Conservation (phyloP, 2,888 invertebrate species). For the Drosophila neotestacea region DNA sequence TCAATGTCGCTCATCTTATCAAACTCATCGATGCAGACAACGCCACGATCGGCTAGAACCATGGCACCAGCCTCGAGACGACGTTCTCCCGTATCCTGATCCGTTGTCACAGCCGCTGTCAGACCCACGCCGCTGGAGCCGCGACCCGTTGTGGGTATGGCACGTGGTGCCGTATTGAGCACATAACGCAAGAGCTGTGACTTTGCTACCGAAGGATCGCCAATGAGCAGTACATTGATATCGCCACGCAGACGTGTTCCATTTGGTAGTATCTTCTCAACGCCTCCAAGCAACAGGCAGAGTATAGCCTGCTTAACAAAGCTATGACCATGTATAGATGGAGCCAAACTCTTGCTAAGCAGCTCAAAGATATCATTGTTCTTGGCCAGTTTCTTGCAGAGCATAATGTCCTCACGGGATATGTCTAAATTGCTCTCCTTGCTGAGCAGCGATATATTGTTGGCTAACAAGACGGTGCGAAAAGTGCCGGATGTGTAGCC, state of each 20-base stretch:
- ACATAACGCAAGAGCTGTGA: conserved; percentile 98
- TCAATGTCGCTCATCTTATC: conserved; percentile 99
- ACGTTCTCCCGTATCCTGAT: conserved; percentile 95
- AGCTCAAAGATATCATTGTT: conserved; percentile 94
- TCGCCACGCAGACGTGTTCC: conserved; percentile 95
- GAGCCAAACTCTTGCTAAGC: conserved; percentile 96
- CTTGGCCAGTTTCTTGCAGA: conserved; percentile 93
- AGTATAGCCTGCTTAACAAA: conserved; percentile 98
- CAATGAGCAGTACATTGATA: conserved; percentile 97
- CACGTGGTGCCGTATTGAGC: conserved; percentile 96
- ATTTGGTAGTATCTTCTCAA: conserved; percentile 96
- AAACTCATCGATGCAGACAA: conserved; percentile 98
- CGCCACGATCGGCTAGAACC: conserved; percentile 99
- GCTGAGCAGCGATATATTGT: conserved; percentile 94
- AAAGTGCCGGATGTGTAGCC: conserved; percentile 97
- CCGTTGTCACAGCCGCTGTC: conserved; percentile 98
- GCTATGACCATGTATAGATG: conserved; percentile 98
- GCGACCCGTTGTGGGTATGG: conserved; percentile 98
- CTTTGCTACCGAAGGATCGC: conserved; percentile 99
- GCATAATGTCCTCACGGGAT: conserved; percentile 93
- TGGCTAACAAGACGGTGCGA: conserved; percentile 96
- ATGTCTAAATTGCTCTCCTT: conserved; percentile 93
- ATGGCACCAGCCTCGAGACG: conserved; percentile 99
- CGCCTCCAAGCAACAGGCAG: conserved; percentile 96
- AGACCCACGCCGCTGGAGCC: conserved; percentile 99